phyloP scores from a whole-genome alignment of 2,797 vertebrate species.

The Pantherophis vulpinus region DNA sequence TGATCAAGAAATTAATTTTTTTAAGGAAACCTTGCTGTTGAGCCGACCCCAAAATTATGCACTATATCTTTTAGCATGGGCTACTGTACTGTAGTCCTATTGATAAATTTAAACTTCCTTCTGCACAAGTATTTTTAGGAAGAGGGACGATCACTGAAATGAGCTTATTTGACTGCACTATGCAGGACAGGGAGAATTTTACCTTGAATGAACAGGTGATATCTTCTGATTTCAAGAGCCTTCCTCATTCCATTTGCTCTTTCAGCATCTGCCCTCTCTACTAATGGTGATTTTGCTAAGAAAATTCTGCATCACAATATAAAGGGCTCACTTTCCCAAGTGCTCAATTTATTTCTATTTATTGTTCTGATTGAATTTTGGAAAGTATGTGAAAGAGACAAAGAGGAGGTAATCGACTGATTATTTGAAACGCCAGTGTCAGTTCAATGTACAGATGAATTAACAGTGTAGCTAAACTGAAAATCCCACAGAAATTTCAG shows the following conservation, averaged over 20 bases:
- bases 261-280: background rate
- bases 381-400: background rate
- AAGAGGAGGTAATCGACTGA: background rate
- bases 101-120: background rate
- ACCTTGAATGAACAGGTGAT: background rate
- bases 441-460: background rate
- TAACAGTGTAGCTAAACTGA: background rate
- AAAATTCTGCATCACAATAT: background rate
- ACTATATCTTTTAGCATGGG: background rate
- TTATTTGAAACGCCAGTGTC: background rate
- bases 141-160: background rate
- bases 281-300: background rate
- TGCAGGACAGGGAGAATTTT: background rate
- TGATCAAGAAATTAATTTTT: background rate
- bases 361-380: background rate
- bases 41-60: background rate
- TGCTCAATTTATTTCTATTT: background rate
- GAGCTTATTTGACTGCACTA: background rate
- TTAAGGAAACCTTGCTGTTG: background rate
- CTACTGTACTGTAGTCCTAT: background rate
- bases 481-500: background rate
- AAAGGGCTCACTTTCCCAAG: background rate
- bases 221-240: background rate
- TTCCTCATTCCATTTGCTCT: background rate
- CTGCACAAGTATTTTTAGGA: background rate